phyloP scores from a whole-genome alignment of 2,888 invertebrate genomes.

The Drosophila phalerata region DNA sequence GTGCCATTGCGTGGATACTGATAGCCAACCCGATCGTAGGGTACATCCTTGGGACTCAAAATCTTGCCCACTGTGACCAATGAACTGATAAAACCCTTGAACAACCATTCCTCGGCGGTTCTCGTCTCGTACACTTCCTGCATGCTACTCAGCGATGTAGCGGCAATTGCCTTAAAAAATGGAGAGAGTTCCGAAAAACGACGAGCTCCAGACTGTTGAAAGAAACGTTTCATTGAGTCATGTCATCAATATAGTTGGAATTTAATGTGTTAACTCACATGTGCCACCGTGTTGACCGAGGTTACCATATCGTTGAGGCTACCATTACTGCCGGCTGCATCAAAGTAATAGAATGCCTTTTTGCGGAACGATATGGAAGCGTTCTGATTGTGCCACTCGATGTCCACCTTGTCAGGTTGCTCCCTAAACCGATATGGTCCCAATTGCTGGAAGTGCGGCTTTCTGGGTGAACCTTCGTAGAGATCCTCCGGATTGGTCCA shows the following conservation, averaged over 20 bases:
- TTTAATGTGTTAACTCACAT: constrained; percentile 87
- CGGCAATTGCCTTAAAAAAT: not conserved
- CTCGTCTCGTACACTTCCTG: constrained; percentile 87
- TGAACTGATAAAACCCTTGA: constrained; percentile 92
- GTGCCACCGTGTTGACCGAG: constrained; percentile 91
- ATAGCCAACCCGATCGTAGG: constrained; percentile 92
- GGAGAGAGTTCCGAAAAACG: constrained; percentile 17
- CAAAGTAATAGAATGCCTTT: constrained; percentile 90
- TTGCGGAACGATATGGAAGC: constrained; percentile 91
- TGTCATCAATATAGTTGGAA: not conserved
- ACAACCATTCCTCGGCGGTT: constrained; percentile 89
- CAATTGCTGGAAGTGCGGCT: constrained; percentile 87
- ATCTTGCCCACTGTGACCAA: constrained; percentile 88
- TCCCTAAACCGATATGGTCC: constrained; percentile 90
- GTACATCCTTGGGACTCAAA: constrained; percentile 87
- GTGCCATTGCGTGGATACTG: constrained; percentile 94
- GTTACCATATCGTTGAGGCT: constrained; percentile 89
- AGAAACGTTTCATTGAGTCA: not conserved
- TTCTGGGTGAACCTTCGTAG: constrained; percentile 87
- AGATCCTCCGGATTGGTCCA: constrained; percentile 92
- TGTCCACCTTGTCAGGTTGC: constrained; percentile 89
- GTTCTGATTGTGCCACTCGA: constrained; percentile 90
- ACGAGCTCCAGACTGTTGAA: constrained; percentile 82
- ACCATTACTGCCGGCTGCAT: constrained; percentile 89
- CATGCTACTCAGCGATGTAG: not conserved